Evolutionary conservation across 2,888 invertebrate species (phyloP).

Genomic region (Arctia plantaginis): DNA sequence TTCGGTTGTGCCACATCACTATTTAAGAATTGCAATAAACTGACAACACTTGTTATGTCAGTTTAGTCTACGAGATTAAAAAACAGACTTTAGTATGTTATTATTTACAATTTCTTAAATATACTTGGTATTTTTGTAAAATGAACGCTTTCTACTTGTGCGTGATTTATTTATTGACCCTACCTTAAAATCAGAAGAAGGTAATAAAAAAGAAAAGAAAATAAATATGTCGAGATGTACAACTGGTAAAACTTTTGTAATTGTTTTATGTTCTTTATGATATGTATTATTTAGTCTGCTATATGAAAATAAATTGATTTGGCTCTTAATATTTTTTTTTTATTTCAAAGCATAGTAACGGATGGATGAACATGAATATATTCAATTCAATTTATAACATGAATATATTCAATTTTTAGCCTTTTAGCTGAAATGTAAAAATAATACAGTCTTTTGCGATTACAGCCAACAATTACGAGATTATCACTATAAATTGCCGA

Average conservation of each 20-base stretch:
- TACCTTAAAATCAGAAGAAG: too few species aligned
- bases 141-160: neutral
- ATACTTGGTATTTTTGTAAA: neutral
- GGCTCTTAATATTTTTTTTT: neutral
- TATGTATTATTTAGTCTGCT: neutral
- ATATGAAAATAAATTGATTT: neutral
- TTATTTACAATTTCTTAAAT: neutral
- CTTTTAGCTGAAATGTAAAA: too few species aligned
- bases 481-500: slow-evolving; percentile 23
- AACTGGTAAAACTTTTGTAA: neutral
- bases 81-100: too few species aligned
- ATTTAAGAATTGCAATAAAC: too few species aligned
- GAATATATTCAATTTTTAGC: too few species aligned
- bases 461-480: slow-evolving; percentile 6
- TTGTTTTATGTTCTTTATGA: neutral
- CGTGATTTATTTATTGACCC: too few species aligned
- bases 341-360: neutral
- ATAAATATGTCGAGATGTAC: too few species aligned
- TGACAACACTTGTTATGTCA: too few species aligned
- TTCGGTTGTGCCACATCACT: too few species aligned
- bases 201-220: too few species aligned
- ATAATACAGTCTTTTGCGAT: neutral
- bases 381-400: neutral
- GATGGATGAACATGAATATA: neutral
- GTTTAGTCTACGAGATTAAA: too few species aligned